Base-by-base conservation (phyloP, 2,113 vertebrate species). In the Phycodurus eques region DNA sequence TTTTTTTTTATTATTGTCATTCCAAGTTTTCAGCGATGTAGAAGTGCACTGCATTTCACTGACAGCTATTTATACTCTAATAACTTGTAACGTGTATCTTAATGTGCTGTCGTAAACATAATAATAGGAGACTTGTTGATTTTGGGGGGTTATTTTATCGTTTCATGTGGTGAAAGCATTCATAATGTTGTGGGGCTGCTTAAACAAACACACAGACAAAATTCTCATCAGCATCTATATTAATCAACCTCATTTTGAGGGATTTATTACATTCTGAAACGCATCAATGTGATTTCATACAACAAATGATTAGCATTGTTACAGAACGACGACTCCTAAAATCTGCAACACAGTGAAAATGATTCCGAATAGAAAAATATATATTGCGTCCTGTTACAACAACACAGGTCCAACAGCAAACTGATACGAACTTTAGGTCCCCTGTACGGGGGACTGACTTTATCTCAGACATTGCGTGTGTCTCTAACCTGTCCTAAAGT, bases 241-340 rank as follows among this genome's bases (percentile, higher is more conserved):
- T 75, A 43, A 66, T 77, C 66, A 6, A 67, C 87, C 87, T 90
- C 87, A 90, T 83, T 89, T 88, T 89, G 88, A 90, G 90, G 87
- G 79, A 88, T 88, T 90, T 89, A 92, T 90, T 92, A 67, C 71
- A 82, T 76, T 81, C 79, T 79, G 81, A 77, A 70, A 81, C 77
- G 83, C 85, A 90, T 90, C 88, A 90, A 90, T 90, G 84, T 90
- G 88, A 92, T 90, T 89, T 82, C 80, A 84, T 80, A 86, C 83
- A 91, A 78, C n/a, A 65, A 66, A 62, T 68, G 12, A 62, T 22
- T 61, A 71, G 53, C 8, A 22, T 76, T 82, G 80, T 80, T 79
- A 83, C 68, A 76, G 22, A 79, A 75, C 42, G 79, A 76, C 85
- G 80, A 85, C 81, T 87, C 76, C 47, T 80, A 49, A 71, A 86